Conservation (phyloP, 2,888 invertebrate genomes). For the Nemapogon koenigi region DNA sequence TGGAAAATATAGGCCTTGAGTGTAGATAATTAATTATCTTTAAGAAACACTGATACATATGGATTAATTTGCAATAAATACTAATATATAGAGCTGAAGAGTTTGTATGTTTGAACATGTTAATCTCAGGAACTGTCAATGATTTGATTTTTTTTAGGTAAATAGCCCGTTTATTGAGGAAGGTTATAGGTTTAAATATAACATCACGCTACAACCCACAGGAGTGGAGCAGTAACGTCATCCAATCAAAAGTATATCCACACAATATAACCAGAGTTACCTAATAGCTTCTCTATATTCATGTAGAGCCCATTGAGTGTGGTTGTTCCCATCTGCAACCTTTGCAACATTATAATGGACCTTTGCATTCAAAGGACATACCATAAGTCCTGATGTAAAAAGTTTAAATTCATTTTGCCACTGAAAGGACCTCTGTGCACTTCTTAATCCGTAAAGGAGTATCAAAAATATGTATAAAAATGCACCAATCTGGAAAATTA, state of each 20-base stretch:
- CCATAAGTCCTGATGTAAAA: slow-evolving; percentile 80
- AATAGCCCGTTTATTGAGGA: too few relatives aligned
- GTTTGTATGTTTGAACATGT: too few relatives aligned
- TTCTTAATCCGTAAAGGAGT: slow-evolving; percentile 34
- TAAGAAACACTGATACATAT: too few relatives aligned
- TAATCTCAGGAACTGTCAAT: too few relatives aligned
- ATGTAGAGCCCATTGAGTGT: slow-evolving; percentile 71
- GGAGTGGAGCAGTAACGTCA: too few relatives aligned
- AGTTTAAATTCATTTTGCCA: slow-evolving; percentile 84
- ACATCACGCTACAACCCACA: too few relatives aligned
- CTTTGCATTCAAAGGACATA: slow-evolving; percentile 95
- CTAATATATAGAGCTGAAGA: too few relatives aligned
- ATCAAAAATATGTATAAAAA: slow-evolving; percentile 9
- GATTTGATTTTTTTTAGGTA: too few relatives aligned
- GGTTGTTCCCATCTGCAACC: slow-evolving; percentile 77
- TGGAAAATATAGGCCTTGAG: slow-evolving; percentile 23
- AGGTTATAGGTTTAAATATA: too few relatives aligned
- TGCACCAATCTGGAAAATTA: not conserved
- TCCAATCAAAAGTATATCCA: too few relatives aligned
- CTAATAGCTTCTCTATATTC: slow-evolving; percentile 81
- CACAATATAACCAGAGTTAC: slow-evolving; percentile 47
- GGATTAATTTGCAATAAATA: not conserved
- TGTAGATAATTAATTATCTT: not conserved
- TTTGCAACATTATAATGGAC: slow-evolving; percentile 93
- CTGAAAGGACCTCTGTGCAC: slow-evolving; percentile 71